Conservation (phyloP, 2,797 vertebrate species). For the Buphagus erythrorhynchus region DNA sequence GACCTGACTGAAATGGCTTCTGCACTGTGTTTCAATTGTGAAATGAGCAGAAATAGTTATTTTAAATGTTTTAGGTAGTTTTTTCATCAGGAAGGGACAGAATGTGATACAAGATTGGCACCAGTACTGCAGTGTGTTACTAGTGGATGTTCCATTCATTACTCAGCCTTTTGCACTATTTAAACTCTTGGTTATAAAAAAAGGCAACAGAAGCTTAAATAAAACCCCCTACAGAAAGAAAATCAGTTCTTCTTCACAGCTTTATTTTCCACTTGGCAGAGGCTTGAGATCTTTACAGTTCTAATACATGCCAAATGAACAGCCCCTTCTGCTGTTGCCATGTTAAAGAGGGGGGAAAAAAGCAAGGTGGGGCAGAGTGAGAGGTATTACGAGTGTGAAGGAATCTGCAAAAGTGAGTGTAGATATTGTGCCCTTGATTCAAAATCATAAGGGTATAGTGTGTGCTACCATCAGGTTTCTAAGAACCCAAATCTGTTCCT, state of each 20-base stretch:
- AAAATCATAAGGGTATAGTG: not conserved
- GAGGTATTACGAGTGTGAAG: accelerated
- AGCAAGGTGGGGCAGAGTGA: not conserved
- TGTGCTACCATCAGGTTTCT: not conserved
- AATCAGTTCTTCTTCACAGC: not conserved
- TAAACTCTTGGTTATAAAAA: not conserved
- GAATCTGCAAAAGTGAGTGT: not conserved
- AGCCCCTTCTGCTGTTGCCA: not conserved
- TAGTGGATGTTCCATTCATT: not conserved
- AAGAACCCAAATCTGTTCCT: not conserved
- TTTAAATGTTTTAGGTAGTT: not conserved
- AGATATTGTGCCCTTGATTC: not conserved
- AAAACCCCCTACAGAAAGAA: not conserved
- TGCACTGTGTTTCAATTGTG: not conserved
- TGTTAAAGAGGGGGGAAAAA: not conserved
- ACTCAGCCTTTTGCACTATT: not conserved
- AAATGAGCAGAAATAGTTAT: not conserved
- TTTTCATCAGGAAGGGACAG: not conserved
- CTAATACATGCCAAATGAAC: not conserved
- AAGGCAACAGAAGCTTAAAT: not conserved
- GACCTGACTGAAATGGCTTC: not conserved
- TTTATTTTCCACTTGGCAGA: not conserved
- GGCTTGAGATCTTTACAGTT: not conserved
- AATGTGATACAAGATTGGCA: not conserved
- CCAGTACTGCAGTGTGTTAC: not conserved